Percentiles rank a stretch among this genome's conserved stretches.
These are phyloP conservation scores for Leptinotarsa defecta DNA, from an alignment of 1,140 invertebrate species.

Conservation along the genomic window DNA sequence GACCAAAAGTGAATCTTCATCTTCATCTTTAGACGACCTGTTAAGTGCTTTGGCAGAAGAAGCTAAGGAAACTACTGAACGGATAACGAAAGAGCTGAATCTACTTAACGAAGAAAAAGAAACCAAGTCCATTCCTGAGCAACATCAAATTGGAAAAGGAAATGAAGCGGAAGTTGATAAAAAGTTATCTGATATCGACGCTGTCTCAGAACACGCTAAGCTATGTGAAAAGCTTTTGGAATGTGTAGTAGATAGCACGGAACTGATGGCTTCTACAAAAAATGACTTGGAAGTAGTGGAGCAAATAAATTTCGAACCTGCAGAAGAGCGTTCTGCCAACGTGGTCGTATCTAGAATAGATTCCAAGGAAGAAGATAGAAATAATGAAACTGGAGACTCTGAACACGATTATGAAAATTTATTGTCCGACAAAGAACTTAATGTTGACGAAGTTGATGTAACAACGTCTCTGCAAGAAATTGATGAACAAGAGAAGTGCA, in stretches of 20 bases:
- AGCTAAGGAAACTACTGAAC: conserved; percentile 60
- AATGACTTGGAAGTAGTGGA: conserved; percentile 38
- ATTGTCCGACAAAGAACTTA: conserved; percentile 42
- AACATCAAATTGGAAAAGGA: conserved; percentile 5
- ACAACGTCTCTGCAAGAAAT: background rate
- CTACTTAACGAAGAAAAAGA: conserved; percentile 55
- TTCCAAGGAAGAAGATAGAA: conserved; percentile 38
- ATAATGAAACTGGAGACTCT: conserved; percentile 35
- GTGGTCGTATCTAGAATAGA: conserved; percentile 39
- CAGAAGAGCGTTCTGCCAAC: conserved; percentile 34
- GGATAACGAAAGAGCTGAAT: conserved; percentile 60
- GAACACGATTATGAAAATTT: conserved; percentile 55
- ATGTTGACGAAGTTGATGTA: conserved; percentile 25
- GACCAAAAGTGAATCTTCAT: conserved; percentile 34
- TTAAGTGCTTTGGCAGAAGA: conserved; percentile 51
- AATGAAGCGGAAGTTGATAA: conserved; percentile 32
- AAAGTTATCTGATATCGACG: conserved; percentile 52
- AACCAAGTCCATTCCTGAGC: conserved; percentile 19
- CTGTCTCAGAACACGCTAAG: conserved; percentile 56
- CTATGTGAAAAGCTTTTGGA: conserved; percentile 58
- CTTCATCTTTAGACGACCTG: conserved; percentile 51
- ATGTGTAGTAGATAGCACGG: conserved; percentile 52
- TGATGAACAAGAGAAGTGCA: conserved; percentile 32
- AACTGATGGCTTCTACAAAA: conserved; percentile 39
- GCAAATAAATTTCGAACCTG: conserved; percentile 45